Conservation (phyloP, 2,888 invertebrate genomes). For the Drosophila prolongata region DNA sequence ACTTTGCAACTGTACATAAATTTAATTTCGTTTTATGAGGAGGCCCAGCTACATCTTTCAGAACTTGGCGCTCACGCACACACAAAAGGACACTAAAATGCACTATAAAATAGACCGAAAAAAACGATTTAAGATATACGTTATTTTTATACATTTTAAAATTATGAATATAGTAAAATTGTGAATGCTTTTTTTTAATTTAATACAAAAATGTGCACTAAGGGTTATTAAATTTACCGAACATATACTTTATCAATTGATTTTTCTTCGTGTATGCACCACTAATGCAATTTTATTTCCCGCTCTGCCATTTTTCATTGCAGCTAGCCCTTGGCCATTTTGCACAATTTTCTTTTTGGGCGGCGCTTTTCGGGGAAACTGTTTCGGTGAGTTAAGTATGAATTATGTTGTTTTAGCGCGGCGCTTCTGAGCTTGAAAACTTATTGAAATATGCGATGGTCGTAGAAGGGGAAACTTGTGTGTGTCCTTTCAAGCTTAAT, state of each 20-base stretch:
- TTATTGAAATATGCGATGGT: slow-evolving; percentile 72
- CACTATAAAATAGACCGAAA: background rate
- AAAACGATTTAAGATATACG: background rate
- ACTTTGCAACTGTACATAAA: slow-evolving; percentile 77
- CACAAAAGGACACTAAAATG: slow-evolving; percentile 18
- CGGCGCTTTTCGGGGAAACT: slow-evolving; percentile 58
- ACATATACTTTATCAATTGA: too few relatives aligned
- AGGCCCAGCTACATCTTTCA: slow-evolving; percentile 65
- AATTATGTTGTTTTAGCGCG: slow-evolving; percentile 73
- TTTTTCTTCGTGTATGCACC: slow-evolving; percentile 35
- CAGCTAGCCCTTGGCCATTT: slow-evolving; percentile 40
- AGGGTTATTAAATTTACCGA: too few relatives aligned
- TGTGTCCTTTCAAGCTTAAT: slow-evolving; percentile 74
- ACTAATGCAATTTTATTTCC: slow-evolving; percentile 72
- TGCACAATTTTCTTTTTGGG: slow-evolving; percentile 31
- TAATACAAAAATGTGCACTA: too few relatives aligned
- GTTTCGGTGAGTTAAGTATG: slow-evolving; percentile 78
- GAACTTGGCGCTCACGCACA: slow-evolving; percentile 30
- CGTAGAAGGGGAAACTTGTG: slow-evolving; percentile 55
- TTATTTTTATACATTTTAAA: too few relatives aligned
- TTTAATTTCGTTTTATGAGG: slow-evolving; percentile 80
- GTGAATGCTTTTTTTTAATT: too few relatives aligned
- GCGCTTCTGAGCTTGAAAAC: slow-evolving; percentile 67
- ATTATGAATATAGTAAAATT: too few relatives aligned
- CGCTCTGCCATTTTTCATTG: slow-evolving; percentile 62